A percentile compares a stretch with the other conserved stretches of the same genome.
These are phyloP conservation scores for Bombus vancouverensis DNA, from an alignment of 1,140 invertebrate species.

Conservation along the genomic window DNA sequence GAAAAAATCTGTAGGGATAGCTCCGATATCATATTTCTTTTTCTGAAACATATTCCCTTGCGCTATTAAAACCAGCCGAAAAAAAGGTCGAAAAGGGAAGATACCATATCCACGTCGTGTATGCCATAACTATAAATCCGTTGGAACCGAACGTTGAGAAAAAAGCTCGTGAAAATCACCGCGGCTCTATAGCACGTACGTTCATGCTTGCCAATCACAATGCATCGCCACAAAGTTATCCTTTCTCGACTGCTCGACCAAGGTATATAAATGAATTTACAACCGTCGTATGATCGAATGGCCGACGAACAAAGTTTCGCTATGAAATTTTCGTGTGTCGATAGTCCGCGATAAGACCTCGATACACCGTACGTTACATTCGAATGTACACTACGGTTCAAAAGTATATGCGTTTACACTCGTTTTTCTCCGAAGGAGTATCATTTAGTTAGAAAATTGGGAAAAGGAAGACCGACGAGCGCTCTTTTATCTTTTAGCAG, in stretches of 20 bases:
- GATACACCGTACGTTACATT: neutral
- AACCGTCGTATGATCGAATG: neutral
- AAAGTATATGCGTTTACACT: neutral
- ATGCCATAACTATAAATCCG: slow-evolving; percentile 7
- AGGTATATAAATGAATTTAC: slow-evolving; percentile 35
- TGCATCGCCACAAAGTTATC: neutral
- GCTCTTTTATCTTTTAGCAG: neutral
- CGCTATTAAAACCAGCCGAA: neutral
- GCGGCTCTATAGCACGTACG: neutral
- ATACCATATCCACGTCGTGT: neutral
- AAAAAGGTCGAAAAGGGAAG: neutral
- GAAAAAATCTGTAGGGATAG: neutral
- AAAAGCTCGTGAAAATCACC: neutral
- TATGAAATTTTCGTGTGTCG: slow-evolving; percentile 58
- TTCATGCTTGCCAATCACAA: neutral
- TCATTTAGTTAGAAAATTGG: neutral
- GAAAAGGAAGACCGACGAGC: neutral
- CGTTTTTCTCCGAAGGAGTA: neutral
- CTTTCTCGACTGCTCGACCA: neutral
- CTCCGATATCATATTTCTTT: neutral
- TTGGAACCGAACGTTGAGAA: neutral
- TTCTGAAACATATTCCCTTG: neutral
- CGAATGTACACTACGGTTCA: too few species aligned
- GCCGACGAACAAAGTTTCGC: slow-evolving; percentile 29
- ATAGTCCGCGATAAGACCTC: slow-evolving; percentile 31